A percentile compares a stretch with the other conserved stretches of the same genome.
Evolutionary conservation across 2,797 vertebrate genomes (phyloP).

Genomic region (Poeciliopsis presidionis): DNA sequence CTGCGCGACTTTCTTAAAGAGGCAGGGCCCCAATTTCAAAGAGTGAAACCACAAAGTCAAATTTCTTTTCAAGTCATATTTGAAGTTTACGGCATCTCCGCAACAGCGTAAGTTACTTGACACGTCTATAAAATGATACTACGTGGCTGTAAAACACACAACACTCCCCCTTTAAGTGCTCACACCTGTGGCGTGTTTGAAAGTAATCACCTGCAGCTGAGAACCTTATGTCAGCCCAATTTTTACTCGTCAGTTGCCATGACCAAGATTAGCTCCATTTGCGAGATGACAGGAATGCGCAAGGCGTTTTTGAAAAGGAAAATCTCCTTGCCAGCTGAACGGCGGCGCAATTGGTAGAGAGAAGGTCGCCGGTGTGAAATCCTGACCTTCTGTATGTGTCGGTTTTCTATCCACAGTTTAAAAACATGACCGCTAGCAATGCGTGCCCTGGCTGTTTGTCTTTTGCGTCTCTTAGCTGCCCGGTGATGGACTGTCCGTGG

Average conservation of each 20-base stretch:
- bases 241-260: not conserved
- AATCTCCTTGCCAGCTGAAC: not conserved
- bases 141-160: no score
- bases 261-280: not conserved
- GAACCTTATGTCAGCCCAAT: not conserved
- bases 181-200: not conserved
- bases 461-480: not conserved
- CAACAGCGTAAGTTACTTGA: no score
- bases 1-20: no score
- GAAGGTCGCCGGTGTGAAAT: not conserved
- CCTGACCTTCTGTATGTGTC: not conserved
- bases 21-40: no score
- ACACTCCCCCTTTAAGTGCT: not conserved
- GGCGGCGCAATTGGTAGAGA: not conserved
- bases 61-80: no score
- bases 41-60: no score
- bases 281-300: not conserved
- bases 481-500: not conserved
- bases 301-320: not conserved
- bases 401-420: not conserved
- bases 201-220: not conserved
- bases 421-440: not conserved
- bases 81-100: no score
- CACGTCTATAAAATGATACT: no score
- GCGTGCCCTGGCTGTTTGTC: not conserved